phyloP scores from a whole-genome alignment of 2,113 vertebrate species.

The Pelodiscus sinensis region DNA sequence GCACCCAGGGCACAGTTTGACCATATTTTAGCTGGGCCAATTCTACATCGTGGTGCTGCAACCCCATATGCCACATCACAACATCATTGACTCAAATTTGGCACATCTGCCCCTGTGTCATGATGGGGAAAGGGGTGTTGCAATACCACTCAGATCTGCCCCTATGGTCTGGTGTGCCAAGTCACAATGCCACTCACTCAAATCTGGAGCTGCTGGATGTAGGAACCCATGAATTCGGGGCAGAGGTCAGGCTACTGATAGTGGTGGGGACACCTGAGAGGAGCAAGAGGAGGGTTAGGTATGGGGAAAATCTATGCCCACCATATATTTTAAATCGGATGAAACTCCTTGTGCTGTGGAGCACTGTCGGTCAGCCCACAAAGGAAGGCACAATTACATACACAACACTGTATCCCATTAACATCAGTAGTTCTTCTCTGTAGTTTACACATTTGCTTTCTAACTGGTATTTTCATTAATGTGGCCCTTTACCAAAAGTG shows the following conservation, averaged over 20 bases:
- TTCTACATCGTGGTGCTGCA: not conserved
- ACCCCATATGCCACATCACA: not conserved
- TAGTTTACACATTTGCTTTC: not conserved
- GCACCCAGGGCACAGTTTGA: not conserved
- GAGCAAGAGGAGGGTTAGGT: not conserved
- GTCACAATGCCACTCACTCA: not conserved
- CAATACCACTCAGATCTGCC: not conserved
- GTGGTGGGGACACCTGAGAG: not conserved
- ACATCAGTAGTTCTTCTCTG: not conserved
- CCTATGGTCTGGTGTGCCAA: not conserved
- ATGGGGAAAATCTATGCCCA: not conserved
- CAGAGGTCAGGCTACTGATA: not conserved
- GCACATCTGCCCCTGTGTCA: not conserved
- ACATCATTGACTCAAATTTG: not conserved
- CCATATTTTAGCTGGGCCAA: not conserved
- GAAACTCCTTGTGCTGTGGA: too few species aligned
- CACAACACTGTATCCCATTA: not conserved
- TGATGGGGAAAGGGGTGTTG: not conserved
- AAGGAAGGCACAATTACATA: not conserved
- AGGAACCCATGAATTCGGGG: not conserved
- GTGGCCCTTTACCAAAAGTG: not conserved
- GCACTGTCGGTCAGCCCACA: not conserved
- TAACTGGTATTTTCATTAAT: not conserved
- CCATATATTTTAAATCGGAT: not conserved
- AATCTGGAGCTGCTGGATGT: not conserved